These are phyloP conservation scores for Littorina saxatilis DNA, from an alignment of 1,140 invertebrate genomes.

Conservation along the genomic window DNA sequence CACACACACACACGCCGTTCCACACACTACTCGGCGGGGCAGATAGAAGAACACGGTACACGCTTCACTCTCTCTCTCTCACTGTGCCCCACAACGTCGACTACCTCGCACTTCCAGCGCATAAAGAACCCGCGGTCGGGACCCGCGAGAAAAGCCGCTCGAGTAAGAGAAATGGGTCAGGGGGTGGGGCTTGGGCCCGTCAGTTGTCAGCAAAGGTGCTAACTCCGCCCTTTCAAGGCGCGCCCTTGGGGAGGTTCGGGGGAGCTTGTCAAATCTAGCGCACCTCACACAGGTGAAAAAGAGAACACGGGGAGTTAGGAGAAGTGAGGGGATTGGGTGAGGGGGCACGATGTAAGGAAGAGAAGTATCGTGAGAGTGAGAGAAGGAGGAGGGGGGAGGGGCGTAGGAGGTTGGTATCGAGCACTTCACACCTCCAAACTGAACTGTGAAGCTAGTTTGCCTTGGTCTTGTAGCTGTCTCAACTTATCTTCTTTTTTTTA, in stretches of 20 bases:
- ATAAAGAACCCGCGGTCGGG: background rate
- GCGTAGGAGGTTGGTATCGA: background rate
- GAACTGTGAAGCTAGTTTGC: background rate
- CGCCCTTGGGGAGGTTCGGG: background rate
- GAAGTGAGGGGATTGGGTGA: background rate
- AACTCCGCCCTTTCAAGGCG: background rate
- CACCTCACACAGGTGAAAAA: background rate
- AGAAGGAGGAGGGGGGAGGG: no score
- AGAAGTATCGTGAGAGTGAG: no score
- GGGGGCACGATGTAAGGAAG: no score
- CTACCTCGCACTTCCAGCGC: slow-evolving; percentile 13
- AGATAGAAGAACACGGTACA: no score
- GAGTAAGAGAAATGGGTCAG: background rate
- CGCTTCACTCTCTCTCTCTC: no score
- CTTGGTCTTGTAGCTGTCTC: no score
- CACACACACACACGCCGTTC: no score
- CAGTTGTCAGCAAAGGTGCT: slow-evolving; percentile 20
- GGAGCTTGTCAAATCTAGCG: background rate
- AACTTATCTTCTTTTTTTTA: no score
- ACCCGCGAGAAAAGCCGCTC: slow-evolving; percentile 7
- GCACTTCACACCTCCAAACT: slow-evolving; percentile 2
- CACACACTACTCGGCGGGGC: no score
- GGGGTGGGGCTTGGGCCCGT: background rate
- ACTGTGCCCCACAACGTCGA: background rate
- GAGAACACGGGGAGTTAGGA: no score